Base-by-base conservation (phyloP, 1,140 invertebrate genomes). In the Lordiphosa mommai region DNA sequence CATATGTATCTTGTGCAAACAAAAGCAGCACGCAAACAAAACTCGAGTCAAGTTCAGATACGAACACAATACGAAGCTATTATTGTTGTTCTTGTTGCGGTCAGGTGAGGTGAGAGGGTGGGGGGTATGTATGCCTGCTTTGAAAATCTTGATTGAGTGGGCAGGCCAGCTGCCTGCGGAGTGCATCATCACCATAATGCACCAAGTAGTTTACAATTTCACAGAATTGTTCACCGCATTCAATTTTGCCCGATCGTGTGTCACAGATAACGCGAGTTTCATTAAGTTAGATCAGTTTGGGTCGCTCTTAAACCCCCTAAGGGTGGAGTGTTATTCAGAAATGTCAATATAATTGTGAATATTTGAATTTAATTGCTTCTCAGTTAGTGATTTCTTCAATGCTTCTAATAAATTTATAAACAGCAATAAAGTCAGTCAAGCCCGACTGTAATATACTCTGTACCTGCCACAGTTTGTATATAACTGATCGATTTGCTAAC, bases 21-120 rank as follows among this genome's bases (percentile, higher is more conserved):
- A 69, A 69, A 60, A 69, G 57, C 58, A 61, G 60, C 68, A 79
- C 58, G 68, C 73, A 72, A 77, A 55, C 74, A 49, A 58, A 59
- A 57, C 55, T 57, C 55, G 56, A 74, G 70, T 73, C 65, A 67
- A 80, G 58, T 70, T 72, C 56, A 57, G 59, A 79, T 69, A 72
- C 53, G 64, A 58, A 60, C 40, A 68, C 43, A 64, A 56, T 52
- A 12, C 55, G 46, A 53, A 61, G 59, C 47, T 29, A 20, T 13
- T 34, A 50, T 55, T 48, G 40, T 30, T 41, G 20, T 37, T 51
- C 50, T 63, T 67, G 61, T 47, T 58, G 55, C 46, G 55, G 71
- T 41, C 48, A 50, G 23, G 29, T 29, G 13, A 13, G 17, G 41
- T 34, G 10, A 56, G 37, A 20, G 23, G 23, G 23, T 6, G 7